phyloP scores from a whole-genome alignment of 2,113 vertebrate species.

The Callocephalon fimbriatum region DNA sequence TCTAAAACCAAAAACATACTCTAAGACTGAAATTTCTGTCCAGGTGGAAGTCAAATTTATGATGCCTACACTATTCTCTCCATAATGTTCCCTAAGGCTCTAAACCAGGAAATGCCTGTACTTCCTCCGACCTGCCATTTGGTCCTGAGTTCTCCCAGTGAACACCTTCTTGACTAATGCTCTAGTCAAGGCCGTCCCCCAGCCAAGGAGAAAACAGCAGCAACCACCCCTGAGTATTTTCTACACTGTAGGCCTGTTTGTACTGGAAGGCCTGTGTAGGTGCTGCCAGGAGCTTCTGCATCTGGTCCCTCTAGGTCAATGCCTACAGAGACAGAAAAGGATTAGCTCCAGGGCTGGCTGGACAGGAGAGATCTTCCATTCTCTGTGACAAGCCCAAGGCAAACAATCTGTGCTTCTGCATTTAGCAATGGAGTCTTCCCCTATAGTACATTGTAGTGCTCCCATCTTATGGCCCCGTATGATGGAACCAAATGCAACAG shows the following conservation, averaged over 20 bases:
- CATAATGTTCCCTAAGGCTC: neutral
- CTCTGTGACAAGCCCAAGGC: neutral
- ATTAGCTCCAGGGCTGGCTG: neutral
- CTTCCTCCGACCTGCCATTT: neutral
- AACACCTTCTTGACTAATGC: neutral
- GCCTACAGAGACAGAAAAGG: neutral
- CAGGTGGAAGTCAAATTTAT: neutral
- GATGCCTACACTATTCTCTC: neutral
- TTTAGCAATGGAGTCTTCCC: neutral
- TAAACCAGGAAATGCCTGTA: rapidly evolving
- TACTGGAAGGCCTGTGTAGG: neutral
- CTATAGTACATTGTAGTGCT: neutral
- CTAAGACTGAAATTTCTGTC: neutral
- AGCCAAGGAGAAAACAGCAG: neutral
- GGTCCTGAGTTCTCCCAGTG: neutral
- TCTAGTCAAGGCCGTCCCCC: neutral
- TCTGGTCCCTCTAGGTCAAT: neutral
- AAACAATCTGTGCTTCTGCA: neutral
- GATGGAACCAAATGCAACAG: neutral
- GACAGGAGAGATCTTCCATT: neutral
- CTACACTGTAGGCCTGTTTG: neutral
- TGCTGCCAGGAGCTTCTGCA: neutral
- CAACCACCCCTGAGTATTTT: neutral
- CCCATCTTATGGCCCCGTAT: neutral
- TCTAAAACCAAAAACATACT: neutral